These are phyloP conservation scores for Phalacrocorax aristotelis DNA, from an alignment of 2,113 vertebrate genomes.

Conservation along the genomic window DNA sequence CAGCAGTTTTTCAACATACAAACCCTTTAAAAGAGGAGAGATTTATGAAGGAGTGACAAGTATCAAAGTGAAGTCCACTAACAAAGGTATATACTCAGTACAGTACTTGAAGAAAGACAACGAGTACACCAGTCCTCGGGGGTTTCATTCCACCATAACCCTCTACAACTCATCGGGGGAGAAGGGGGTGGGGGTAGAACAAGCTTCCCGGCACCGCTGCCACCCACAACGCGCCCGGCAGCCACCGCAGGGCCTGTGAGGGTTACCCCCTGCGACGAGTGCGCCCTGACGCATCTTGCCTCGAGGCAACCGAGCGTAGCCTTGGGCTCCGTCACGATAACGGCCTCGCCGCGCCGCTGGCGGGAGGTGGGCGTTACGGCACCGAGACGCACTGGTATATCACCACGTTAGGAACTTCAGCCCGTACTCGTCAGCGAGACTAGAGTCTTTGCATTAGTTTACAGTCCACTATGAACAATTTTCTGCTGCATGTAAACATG, in stretches of 20 bases:
- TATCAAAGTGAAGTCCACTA: slow-evolving; percentile 74
- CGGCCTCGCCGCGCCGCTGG: not conserved
- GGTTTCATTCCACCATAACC: not conserved
- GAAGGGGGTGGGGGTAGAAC: not conserved
- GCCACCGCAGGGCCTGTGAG: fast-evolving
- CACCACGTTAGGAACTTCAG: slow-evolving; percentile 73
- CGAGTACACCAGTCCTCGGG: not conserved
- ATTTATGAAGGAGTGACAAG: slow-evolving; percentile 72
- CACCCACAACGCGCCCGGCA: fast-evolving
- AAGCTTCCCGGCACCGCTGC: fast-evolving
- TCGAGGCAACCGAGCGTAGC: fast-evolving
- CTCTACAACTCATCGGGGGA: not conserved
- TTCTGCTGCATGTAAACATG: slow-evolving; percentile 86
- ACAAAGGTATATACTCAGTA: slow-evolving; percentile 68
- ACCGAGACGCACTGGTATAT: slow-evolving; percentile 62
- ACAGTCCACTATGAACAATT: slow-evolving; percentile 84
- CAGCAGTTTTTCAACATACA: slow-evolving; percentile 83
- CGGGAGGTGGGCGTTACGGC: not conserved
- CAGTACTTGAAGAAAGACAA: slow-evolving; percentile 28
- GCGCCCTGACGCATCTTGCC: not conserved
- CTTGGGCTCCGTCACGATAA: not conserved
- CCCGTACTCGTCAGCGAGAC: slow-evolving; percentile 69
- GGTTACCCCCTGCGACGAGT: fast-evolving
- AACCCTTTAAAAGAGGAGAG: slow-evolving; percentile 81
- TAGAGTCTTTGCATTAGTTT: slow-evolving; percentile 77